phyloP scores from a whole-genome alignment of 2,888 invertebrate genomes.

The Lithodes maja region DNA sequence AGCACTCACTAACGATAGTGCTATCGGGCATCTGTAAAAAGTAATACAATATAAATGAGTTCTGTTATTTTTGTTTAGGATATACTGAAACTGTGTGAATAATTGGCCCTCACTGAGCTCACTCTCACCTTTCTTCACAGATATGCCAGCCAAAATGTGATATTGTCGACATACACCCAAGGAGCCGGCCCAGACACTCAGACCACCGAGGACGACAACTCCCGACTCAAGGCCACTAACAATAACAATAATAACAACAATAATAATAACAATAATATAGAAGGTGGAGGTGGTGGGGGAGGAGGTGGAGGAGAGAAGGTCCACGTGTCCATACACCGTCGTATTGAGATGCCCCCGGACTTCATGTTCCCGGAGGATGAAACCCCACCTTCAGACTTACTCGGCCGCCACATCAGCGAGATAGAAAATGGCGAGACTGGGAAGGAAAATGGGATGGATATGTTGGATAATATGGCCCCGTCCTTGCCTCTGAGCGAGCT shows the following conservation, averaged over 20 bases:
- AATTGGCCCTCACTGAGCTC: neutral
- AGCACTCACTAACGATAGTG: no score
- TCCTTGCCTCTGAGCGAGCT: constrained; percentile 36
- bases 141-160: constrained; percentile 74
- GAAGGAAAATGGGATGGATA: constrained; percentile 39
- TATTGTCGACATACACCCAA: constrained; percentile 74
- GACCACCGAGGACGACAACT: constrained; percentile 33
- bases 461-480: constrained; percentile 29
- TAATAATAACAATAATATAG: constrained; percentile 32
- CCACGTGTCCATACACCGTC: constrained; percentile 82
- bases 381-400: constrained; percentile 72
- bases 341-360: constrained; percentile 89
- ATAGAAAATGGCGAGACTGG: constrained; percentile 35
- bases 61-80: neutral
- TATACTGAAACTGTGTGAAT: no score
- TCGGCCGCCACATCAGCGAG: constrained; percentile 48
- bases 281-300: constrained; percentile 32
- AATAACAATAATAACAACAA: constrained; percentile 47
- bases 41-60: no score
- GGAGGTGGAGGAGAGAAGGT: constrained; percentile 75
- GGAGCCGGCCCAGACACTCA: constrained; percentile 39
- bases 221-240: constrained; percentile 33
- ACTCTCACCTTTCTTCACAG: constrained; percentile 61
- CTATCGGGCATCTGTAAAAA: no score
- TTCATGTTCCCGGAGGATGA: constrained; percentile 81